These are phyloP conservation scores for Phymatocera aterrima DNA, from an alignment of 2,888 invertebrate species.

Conservation along the genomic window DNA sequence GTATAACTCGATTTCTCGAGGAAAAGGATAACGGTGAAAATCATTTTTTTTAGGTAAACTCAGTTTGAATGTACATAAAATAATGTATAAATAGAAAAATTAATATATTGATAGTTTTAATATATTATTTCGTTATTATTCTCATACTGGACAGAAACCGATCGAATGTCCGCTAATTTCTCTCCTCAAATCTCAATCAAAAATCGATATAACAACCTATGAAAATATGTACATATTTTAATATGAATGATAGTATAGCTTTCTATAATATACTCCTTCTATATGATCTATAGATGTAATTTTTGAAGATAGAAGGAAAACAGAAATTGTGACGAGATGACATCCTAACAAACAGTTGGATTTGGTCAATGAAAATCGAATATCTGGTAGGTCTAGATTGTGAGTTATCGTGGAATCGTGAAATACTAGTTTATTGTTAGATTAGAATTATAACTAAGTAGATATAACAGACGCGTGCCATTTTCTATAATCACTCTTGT, in stretches of 20 bases:
- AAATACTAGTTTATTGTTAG: not conserved
- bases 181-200: conserved; percentile 7
- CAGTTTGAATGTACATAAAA: too few species aligned
- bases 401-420: not conserved
- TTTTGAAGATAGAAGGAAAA: not conserved
- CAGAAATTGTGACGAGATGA: not conserved
- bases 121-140: not conserved
- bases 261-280: not conserved
- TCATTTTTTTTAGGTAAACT: too few species aligned
- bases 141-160: too few species aligned
- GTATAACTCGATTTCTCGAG: too few species aligned
- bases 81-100: too few species aligned
- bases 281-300: not conserved
- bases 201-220: not conserved
- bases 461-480: conserved; percentile 27
- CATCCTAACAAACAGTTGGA: not conserved
- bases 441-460: not conserved
- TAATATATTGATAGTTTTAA: not conserved
- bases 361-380: not conserved
- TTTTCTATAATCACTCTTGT: not conserved
- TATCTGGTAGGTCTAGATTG: not conserved
- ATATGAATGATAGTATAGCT: not conserved
- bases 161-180: not conserved
- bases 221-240: conserved; percentile 16
- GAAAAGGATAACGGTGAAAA: too few species aligned